Conservation (phyloP, 2,888 invertebrate species). For the Aproaerema taeniolella region DNA sequence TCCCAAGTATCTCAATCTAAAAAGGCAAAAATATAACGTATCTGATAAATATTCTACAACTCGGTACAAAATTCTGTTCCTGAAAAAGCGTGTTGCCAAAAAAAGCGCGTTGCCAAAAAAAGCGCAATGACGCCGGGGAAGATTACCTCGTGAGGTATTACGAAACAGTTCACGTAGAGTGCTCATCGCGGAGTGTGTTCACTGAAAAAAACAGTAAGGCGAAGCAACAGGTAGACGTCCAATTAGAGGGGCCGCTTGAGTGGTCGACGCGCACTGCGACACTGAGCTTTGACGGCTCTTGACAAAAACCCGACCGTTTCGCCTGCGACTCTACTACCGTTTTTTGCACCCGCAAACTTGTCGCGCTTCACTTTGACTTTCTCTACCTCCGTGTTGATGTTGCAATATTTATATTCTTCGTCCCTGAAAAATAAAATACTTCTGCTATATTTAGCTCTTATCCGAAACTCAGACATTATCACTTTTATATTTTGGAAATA, state of each 20-base stretch:
- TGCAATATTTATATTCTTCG: too few relatives aligned
- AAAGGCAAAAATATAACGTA: background rate
- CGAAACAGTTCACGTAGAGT: conserved; percentile 54
- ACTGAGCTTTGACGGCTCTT: conserved; percentile 58
- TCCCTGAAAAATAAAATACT: too few relatives aligned
- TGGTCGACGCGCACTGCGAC: conserved; percentile 60
- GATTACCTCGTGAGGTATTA: conserved; percentile 43
- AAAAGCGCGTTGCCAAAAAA: conserved; percentile 11
- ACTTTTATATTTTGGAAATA: too few relatives aligned
- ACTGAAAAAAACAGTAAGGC: conserved; percentile 50
- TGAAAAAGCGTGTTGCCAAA: conserved; percentile 6
- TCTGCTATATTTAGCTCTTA: too few relatives aligned
- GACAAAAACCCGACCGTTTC: conserved; percentile 66
- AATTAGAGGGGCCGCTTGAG: conserved; percentile 69
- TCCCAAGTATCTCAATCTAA: too few relatives aligned
- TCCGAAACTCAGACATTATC: too few relatives aligned
- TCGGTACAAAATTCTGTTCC: background rate
- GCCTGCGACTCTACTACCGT: conserved; percentile 53
- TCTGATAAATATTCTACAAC: conserved; percentile 7
- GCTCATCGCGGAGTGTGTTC: conserved; percentile 51
- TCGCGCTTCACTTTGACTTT: conserved; percentile 61
- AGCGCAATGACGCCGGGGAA: conserved; percentile 23
- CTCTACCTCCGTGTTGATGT: conserved; percentile 39
- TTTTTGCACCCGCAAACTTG: conserved; percentile 58
- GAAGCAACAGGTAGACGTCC: conserved; percentile 74